phyloP scores from a whole-genome alignment of 2,113 vertebrate genomes.

The Clupea harengus region DNA sequence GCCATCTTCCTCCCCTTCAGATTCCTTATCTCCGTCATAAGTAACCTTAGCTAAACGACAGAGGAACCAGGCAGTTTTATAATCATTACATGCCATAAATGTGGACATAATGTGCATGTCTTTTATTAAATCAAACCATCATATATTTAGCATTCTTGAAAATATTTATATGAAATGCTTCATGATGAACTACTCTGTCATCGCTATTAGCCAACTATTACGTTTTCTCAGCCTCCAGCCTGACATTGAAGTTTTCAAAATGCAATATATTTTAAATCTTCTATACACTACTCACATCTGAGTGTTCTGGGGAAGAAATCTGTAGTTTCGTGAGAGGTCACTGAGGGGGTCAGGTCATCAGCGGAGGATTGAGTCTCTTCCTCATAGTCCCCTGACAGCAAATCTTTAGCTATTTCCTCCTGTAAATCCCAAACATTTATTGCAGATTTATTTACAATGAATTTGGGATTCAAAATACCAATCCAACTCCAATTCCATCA shows the following conservation, averaged over 20 bases:
- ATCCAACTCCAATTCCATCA: background rate
- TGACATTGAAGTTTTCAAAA: background rate
- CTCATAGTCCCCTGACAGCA: conserved; percentile 93
- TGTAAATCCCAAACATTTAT: conserved; percentile 48
- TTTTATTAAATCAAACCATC: background rate
- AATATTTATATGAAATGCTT: background rate
- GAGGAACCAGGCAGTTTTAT: background rate
- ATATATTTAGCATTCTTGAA: background rate
- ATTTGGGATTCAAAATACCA: background rate
- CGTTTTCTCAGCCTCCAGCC: background rate
- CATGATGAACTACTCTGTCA: background rate
- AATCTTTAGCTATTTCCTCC: conserved; percentile 98
- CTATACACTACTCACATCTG: conserved; percentile 80
- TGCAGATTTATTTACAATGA: background rate
- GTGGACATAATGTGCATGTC: no score
- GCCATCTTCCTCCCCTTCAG: conserved; percentile 86
- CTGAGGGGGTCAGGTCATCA: conserved; percentile 95
- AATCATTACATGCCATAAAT: background rate
- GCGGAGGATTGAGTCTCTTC: conserved; percentile 99
- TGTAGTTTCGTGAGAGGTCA: conserved; percentile 92
- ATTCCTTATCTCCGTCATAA: conserved; percentile 94
- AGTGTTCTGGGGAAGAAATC: conserved; percentile 96
- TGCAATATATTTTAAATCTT: background rate
- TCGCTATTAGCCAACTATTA: background rate
- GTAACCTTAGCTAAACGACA: conserved; percentile 81